These are phyloP conservation scores for Promerops cafer DNA, from an alignment of 2,113 vertebrate genomes.

Conservation along the genomic window DNA sequence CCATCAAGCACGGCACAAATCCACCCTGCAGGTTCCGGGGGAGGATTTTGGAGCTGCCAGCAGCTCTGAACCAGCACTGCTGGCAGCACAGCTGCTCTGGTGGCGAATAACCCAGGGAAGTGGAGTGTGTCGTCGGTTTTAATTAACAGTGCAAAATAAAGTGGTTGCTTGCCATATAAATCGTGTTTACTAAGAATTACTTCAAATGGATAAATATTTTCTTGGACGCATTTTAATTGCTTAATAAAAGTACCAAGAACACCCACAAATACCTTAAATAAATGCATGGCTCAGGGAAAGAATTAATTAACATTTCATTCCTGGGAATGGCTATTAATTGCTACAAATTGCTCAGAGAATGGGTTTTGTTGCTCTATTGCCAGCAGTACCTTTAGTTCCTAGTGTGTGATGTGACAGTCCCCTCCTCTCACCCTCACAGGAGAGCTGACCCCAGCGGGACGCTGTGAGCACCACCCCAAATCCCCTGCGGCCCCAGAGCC, in stretches of 20 bases:
- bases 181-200: constrained; percentile 30
- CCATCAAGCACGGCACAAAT: neutral
- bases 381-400: neutral
- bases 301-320: constrained; percentile 63
- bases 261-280: constrained; percentile 57
- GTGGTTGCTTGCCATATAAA: constrained; percentile 20
- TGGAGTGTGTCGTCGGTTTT: neutral
- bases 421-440: neutral
- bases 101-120: neutral
- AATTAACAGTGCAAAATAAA: constrained; percentile 57
- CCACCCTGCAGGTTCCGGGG: neutral
- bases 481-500: neutral
- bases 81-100: neutral
- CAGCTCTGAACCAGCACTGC: neutral
- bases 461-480: neutral
- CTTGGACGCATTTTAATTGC: constrained; percentile 47
- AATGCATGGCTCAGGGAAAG: constrained; percentile 29
- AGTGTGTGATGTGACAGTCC: neutral
- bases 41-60: neutral
- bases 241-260: constrained; percentile 54
- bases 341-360: constrained; percentile 17
- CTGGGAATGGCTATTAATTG: constrained; percentile 41
- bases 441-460: neutral
- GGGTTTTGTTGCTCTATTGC: constrained; percentile 4
- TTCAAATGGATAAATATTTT: constrained; percentile 63